Percentiles rank a stretch among this genome's conserved stretches.
phyloP scores from a whole-genome alignment of 92 coral and sea anemone species.

The Phymanthus crucifer region DNA sequence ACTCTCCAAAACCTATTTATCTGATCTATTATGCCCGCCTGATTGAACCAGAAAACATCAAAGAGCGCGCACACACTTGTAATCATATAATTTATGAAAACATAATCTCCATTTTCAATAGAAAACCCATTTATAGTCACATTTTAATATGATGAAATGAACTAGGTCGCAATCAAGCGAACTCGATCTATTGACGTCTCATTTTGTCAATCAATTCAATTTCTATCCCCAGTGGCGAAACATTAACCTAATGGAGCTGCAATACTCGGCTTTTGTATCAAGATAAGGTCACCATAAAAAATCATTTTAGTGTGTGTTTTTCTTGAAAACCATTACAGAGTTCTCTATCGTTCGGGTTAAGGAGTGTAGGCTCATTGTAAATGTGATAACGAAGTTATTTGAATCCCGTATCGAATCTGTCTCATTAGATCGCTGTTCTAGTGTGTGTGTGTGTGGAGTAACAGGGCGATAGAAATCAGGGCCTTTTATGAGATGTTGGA shows the following conservation, averaged over 20 bases:
- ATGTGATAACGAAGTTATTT: background rate
- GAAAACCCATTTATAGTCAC: background rate
- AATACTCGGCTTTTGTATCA: background rate
- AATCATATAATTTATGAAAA: background rate
- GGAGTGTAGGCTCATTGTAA: background rate
- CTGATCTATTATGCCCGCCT: background rate
- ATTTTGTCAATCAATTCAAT: too few species aligned
- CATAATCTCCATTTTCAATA: background rate
- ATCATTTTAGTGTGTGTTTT: background rate
- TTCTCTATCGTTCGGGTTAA: constrained; percentile 1
- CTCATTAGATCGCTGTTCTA: background rate
- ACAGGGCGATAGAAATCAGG: background rate
- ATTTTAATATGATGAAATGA: too few species aligned
- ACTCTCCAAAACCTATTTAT: background rate
- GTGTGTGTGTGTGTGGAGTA: background rate
- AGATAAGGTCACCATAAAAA: background rate
- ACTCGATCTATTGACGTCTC: too few species aligned
- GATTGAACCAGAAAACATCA: background rate
- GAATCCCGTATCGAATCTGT: background rate
- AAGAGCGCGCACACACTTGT: background rate
- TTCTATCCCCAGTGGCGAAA: background rate
- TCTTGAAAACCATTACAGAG: background rate
- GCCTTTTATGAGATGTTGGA: constrained; percentile 5
- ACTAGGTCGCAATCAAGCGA: too few species aligned
- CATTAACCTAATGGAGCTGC: background rate